Evolutionary conservation across 2,113 vertebrate species (phyloP), one percentile per base, ranked within the genome.

Genomic region (Brachyhypopomus gauderio): DNA sequence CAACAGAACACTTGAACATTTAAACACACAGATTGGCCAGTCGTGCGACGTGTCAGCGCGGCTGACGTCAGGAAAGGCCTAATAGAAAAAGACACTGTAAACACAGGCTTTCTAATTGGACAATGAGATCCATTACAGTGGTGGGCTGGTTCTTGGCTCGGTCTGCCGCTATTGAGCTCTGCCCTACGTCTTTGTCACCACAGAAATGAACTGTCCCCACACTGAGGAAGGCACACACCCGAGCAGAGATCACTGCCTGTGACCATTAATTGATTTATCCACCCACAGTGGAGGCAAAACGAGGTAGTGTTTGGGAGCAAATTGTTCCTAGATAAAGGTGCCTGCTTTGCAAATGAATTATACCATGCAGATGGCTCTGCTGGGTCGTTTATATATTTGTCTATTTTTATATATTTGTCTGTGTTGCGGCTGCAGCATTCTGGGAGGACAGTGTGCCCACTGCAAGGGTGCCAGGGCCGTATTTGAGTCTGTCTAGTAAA

Each of bases 401-500:
- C 12, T 75, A 59, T 38, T 59, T 25, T 75, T 73, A 78, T 64
- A 82, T 84, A 75, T 82, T 78, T 78, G 84, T 84, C 87, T 87
- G 76, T 86, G 83, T 80, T 83, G 36, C 75, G 34, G 38, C 41
- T 74, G 79, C 34, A 78, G 27, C 56, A 55, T 85, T 79, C 82
- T 66, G 72, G 84, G 67, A 75, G 69, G 76, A 82, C 67, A 83
- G 87, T 86, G 45, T 82, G 87, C 67, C 86, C 75, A 86, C 59
- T 77, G 73, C 64, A 79, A 67, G 84, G 75, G 87, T 85, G 79
- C 66, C 23, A 56, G 52, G 64, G 60, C 84, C 83, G 72, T 83
- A 85, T 87, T 85, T 83, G 89, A 77, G 75, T 89, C 85, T 88
- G 81, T 87, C 80, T 86, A 77, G 80, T 83, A 73, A 81, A 88